Evolutionary conservation across 2,888 invertebrate species (phyloP).

Genomic region (Brachylomia viminalis): DNA sequence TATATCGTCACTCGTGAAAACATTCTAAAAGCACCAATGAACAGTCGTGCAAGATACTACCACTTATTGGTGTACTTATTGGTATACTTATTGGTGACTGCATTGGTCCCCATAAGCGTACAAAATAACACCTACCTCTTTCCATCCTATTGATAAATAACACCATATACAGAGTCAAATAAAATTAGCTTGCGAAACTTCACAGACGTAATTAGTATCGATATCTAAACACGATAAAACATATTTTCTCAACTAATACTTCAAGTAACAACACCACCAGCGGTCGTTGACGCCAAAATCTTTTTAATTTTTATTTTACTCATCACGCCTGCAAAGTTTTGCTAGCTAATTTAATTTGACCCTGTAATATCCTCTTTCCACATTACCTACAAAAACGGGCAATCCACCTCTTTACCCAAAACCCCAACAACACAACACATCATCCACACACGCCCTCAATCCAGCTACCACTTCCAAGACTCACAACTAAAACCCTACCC

Average conservation of each 20-base stretch:
- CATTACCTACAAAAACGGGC: not conserved
- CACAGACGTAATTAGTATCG: too few relatives aligned
- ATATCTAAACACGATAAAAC: too few relatives aligned
- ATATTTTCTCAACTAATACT: too few relatives aligned
- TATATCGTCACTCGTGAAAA: not conserved
- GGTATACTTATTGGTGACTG: not conserved
- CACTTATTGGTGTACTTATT: not conserved
- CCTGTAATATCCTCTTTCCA: not conserved
- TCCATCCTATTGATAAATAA: not conserved
- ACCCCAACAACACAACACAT: not conserved
- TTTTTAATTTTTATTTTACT: too few relatives aligned
- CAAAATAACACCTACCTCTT: not conserved
- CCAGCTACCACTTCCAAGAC: not conserved
- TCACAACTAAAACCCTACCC: not conserved
- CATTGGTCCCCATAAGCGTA: not conserved
- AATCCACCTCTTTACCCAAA: not conserved
- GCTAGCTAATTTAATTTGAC: too few relatives aligned
- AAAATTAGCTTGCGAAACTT: too few relatives aligned
- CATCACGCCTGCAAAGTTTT: too few relatives aligned
- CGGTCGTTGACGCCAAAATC: too few relatives aligned
- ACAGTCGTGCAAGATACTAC: not conserved
- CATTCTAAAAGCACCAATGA: not conserved
- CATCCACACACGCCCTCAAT: not conserved
- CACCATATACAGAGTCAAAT: too few relatives aligned
- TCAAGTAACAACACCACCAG: too few relatives aligned